A percentile compares a stretch with the other conserved stretches of the same genome.
Conservation (phyloP, 2,797 vertebrate genomes). For the Phyllotis vaccarum region DNA sequence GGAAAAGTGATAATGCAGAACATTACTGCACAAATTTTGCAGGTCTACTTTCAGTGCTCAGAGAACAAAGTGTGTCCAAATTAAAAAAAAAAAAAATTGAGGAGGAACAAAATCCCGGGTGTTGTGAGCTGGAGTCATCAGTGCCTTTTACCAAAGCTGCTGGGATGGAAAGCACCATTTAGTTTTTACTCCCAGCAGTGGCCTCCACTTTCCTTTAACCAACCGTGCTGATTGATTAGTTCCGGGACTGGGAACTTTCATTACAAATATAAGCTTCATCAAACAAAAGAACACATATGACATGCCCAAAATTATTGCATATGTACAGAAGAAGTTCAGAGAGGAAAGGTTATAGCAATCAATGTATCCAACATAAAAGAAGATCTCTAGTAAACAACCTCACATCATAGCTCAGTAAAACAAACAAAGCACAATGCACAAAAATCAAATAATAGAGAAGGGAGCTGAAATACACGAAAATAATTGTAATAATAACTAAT, state of each 20-base stretch:
- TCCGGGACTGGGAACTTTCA: background rate
- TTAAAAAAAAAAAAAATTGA: background rate
- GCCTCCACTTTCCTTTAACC: background rate
- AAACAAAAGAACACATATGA: background rate
- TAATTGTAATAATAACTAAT: background rate
- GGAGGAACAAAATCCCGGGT: background rate
- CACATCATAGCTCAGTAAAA: background rate
- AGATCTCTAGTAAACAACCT: background rate
- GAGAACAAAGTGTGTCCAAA: background rate
- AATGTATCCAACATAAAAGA: background rate
- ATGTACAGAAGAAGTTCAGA: background rate
- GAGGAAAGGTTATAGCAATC: background rate
- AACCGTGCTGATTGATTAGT: background rate
- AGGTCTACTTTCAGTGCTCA: background rate
- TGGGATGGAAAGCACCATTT: background rate
- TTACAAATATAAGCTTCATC: conserved; percentile 6
- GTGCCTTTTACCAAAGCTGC: conserved; percentile 12
- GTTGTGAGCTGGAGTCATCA: background rate
- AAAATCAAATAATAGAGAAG: background rate
- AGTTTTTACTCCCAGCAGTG: no score
- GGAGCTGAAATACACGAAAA: background rate
- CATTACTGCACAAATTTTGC: background rate
- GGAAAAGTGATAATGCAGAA: background rate
- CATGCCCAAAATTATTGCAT: background rate
- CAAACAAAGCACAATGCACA: background rate